These are phyloP conservation scores for Apodemus speciosus DNA, from an alignment of 2,113 vertebrate species.

Conservation along the genomic window DNA sequence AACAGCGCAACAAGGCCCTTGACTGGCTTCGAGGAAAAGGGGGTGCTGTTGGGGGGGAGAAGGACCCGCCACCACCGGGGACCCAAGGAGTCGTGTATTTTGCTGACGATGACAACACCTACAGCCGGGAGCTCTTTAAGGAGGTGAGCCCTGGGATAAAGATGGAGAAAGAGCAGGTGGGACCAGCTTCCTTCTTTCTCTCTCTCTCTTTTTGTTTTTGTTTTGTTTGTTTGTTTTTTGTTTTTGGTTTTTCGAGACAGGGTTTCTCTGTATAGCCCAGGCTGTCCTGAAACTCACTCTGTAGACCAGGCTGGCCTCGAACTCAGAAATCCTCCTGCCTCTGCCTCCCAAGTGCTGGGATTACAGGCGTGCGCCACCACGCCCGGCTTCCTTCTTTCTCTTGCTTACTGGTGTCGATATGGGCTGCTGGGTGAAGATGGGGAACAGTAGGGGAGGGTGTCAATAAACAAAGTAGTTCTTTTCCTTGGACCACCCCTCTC, in stretches of 20 bases:
- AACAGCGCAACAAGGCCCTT: constrained; percentile 94
- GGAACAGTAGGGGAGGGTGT: background rate
- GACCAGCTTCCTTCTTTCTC: background rate
- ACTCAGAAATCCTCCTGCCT: too few relatives aligned
- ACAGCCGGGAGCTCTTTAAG: constrained; percentile 96
- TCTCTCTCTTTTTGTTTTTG: background rate
- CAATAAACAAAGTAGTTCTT: background rate
- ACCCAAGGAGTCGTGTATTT: constrained; percentile 92
- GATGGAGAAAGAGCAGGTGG: background rate
- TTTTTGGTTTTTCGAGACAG: too few relatives aligned
- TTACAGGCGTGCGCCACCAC: too few relatives aligned
- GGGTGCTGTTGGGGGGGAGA: constrained; percentile 77
- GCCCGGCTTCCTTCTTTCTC: background rate
- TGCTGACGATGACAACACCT: constrained; percentile 97
- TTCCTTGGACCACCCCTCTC: background rate
- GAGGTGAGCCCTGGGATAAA: constrained; percentile 87
- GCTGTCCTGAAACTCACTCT: too few relatives aligned
- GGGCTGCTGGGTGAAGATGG: background rate
- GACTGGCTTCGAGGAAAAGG: constrained; percentile 89
- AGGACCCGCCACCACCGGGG: constrained; percentile 65
- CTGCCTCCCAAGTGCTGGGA: too few relatives aligned
- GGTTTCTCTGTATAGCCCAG: too few relatives aligned
- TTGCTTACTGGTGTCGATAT: background rate
- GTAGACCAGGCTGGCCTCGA: too few relatives aligned
- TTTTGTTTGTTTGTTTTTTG: too few relatives aligned